Base-by-base conservation (phyloP, 2,797 vertebrate species). In the Sebastes minor region DNA sequence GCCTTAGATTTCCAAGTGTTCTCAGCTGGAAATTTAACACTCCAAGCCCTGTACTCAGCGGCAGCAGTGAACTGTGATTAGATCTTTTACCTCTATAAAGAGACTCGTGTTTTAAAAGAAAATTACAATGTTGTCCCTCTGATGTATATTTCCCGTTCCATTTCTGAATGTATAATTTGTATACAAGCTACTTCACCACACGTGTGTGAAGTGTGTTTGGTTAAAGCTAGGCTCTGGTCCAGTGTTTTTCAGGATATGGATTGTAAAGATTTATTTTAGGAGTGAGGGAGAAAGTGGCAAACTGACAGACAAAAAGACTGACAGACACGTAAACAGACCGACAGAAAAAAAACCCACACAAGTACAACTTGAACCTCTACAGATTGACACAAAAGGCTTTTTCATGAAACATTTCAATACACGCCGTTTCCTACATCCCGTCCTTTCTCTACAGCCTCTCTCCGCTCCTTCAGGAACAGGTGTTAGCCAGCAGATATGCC, bases 11-110 rank as follows among this genome's bases (percentile, higher is more conserved):
- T 91, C 83, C 71, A 80, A 84, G 71, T 85, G 82, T 87, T 87
- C 88, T 90, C 85, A 87, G 77, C 60, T 80, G 83, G 89, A 92
- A 92, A 93, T 78, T 10, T 66, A 90, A 92, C 85, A 90, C 89
- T 33, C 22, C 2, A 20, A 57, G 53, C 55, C 71, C 12, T 80
- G 46, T 72, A 16, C 78, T 83, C 71, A 56, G 80, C 25, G 74
- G 81, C 46, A 73, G 69, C 35, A 35, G 64, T 74, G 72, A 83
- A 62, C 80, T 83, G 80, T 79, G 88, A 92, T 90, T 85, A 82
- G 75, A 87, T 87, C 77, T 88, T 84, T 72, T 74, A 84, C 72
- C 68, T 79, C 70, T 2, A 20, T 46, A 27, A 61, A 74, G 59
- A 84, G 59, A 83, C 49, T 33, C 2, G 0, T 69, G 76, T 81